Evolutionary conservation across 2,888 invertebrate species (phyloP), one percentile per base, ranked within the genome.

Genomic region (Mycalesis mineus): DNA sequence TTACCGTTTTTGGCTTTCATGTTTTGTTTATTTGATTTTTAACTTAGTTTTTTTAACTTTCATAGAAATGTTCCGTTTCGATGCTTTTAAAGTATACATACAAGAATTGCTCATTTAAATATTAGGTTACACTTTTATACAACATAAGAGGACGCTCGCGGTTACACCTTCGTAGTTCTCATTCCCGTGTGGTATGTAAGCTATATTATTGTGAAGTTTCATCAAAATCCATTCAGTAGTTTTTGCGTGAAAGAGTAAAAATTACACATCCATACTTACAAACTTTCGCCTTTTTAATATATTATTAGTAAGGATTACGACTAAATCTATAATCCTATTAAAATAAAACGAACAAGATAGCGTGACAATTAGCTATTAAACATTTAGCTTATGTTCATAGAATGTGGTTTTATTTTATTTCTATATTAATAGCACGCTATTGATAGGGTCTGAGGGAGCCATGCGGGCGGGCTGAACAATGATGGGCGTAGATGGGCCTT

Each of bases 401-500:
- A 41, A 14, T 40, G 14, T 7, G 7, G 40, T 29, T 14, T 29
- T 22, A 22, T 22, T 2, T 29, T 45, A 45, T 31, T 45, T 31
- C 33, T 44, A 28, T 44, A 31, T 45, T 31, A 7, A 14, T 31
- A 31, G 8, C 45, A 29, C 29, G 14, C 8, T 45, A 45, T 45
- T 31, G 45, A 45, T 45, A 8, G 31, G 45, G 29, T 45, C 29
- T 13, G 29, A n/a, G 31, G 45, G 9, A 41, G 15, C 17, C 1
- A 28, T 13, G 13, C 14, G 7, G 14, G 39, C 13, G 7, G n/a
- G 44, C 28, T 14, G 31, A 31, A 8, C 9, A 45, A 13, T 15
- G 31, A 9, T 9, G 45, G 42, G n/a, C 22, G 42, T 22, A n/a
- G 45, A 45, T 29, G 8, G 45, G 45, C 45, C 45, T 45, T 45